phyloP scores from a whole-genome alignment of 1,140 invertebrate genomes.

The Hormaphis cornu region DNA sequence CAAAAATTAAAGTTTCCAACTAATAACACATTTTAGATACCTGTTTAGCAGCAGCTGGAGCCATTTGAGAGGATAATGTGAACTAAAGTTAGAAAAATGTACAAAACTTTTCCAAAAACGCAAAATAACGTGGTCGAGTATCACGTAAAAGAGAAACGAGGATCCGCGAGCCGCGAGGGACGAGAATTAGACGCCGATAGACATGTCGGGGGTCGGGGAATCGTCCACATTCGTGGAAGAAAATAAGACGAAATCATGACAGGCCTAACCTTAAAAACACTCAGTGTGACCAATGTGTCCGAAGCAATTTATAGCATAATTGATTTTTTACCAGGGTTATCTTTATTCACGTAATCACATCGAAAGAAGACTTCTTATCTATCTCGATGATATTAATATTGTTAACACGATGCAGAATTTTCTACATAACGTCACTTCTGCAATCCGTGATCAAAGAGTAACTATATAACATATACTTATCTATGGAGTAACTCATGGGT shows the following conservation, averaged over 20 bases:
- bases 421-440: too few relatives aligned
- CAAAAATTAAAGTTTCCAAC: too few relatives aligned
- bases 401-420: too few relatives aligned
- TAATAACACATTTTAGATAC: not conserved
- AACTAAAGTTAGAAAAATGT: not conserved
- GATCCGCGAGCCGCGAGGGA: not conserved
- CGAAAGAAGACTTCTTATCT: too few relatives aligned
- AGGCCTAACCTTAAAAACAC: not conserved
- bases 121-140: constrained; percentile 23
- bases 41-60: constrained; percentile 20
- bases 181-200: not conserved
- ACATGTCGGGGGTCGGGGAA: not conserved
- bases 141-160: not conserved
- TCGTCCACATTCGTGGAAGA: not conserved
- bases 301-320: too few relatives aligned
- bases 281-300: not conserved
- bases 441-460: too few relatives aligned
- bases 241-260: not conserved
- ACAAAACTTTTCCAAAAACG: not conserved
- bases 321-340: too few relatives aligned
- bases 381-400: too few relatives aligned
- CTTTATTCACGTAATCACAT: too few relatives aligned
- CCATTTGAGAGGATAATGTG: not conserved
- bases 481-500: too few relatives aligned
- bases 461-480: too few relatives aligned